phyloP scores from a whole-genome alignment of 2,113 vertebrate genomes.

The Cavia porcellus region DNA sequence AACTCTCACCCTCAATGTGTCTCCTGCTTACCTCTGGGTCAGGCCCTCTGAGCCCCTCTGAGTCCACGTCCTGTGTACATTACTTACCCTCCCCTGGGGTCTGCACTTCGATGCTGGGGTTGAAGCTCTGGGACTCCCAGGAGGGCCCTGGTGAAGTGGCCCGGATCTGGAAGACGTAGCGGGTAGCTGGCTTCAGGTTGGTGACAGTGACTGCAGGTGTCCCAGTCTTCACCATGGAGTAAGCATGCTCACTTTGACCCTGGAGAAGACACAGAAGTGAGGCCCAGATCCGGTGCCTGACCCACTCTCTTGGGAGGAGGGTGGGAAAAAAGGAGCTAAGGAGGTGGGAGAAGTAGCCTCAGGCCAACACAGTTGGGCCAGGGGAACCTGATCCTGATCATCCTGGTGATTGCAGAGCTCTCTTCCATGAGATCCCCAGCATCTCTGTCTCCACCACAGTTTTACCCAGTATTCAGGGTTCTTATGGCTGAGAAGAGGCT shows the following conservation, averaged over 20 bases:
- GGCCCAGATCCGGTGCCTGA: background rate
- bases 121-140: slow-evolving; percentile 91
- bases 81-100: slow-evolving; percentile 95
- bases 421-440: background rate
- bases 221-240: slow-evolving; percentile 96
- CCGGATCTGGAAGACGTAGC: slow-evolving; percentile 96
- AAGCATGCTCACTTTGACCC: slow-evolving; percentile 97
- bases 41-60: background rate
- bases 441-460: background rate
- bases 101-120: slow-evolving; percentile 95
- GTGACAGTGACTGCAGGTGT: slow-evolving; percentile 93
- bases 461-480: background rate
- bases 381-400: background rate
- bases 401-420: background rate
- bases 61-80: no score
- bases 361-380: rapidly evolving
- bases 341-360: background rate
- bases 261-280: slow-evolving; percentile 79
- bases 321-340: background rate
- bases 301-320: background rate
- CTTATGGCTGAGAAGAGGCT: background rate
- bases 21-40: no score
- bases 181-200: slow-evolving; percentile 96
- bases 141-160: slow-evolving; percentile 88
- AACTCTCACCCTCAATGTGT: background rate